Conservation (phyloP, 2,113 vertebrate species). For the Indicator maculatus region DNA sequence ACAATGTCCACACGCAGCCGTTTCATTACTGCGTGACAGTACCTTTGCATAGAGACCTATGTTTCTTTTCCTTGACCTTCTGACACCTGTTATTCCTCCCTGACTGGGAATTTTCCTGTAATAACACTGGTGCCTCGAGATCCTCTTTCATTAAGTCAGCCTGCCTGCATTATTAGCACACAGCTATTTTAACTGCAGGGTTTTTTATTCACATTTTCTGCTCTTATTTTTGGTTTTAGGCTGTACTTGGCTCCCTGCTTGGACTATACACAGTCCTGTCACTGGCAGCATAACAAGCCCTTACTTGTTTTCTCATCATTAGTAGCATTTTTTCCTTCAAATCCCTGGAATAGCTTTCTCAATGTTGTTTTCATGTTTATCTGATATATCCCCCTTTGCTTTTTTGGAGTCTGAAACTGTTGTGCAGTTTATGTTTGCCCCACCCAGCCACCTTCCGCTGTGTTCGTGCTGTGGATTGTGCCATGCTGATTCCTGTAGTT, state of each 20-base stretch:
- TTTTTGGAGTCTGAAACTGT: not conserved
- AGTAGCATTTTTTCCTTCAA: not conserved
- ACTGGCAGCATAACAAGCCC: not conserved
- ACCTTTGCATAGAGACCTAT: not conserved
- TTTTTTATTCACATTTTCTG: not conserved
- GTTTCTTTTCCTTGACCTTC: constrained; percentile 19
- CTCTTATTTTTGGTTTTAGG: not conserved
- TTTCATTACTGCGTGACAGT: not conserved
- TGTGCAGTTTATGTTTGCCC: not conserved
- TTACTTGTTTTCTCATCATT: not conserved
- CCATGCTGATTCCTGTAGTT: not conserved
- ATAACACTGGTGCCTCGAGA: not conserved
- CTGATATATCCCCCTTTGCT: not conserved
- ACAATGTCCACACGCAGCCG: not conserved
- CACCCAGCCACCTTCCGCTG: not conserved
- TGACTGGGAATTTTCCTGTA: constrained; percentile 24
- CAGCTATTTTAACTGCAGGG: not conserved
- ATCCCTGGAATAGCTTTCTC: not conserved
- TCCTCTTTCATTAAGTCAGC: not conserved
- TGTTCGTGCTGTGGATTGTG: not conserved
- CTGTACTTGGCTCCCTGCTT: not conserved
- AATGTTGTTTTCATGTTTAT: not conserved
- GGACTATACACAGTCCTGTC: not conserved
- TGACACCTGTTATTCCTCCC: not conserved
- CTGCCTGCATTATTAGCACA: constrained; percentile 11